Base-by-base conservation (phyloP, 2,113 vertebrate species). In the Indri indri region DNA sequence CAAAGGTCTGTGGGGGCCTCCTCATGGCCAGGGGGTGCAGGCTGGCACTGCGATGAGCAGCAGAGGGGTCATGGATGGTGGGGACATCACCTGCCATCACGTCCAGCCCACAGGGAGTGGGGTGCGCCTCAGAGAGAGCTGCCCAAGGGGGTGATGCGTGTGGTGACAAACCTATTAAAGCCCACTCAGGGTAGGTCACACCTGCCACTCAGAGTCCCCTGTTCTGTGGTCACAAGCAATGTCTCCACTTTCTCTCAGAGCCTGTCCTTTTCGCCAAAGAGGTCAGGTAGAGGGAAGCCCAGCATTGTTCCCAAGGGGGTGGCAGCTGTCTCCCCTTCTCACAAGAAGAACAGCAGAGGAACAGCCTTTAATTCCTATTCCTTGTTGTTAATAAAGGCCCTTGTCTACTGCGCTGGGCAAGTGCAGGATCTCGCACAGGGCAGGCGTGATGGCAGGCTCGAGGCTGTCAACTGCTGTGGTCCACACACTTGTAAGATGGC, bases 141-240 rank as follows among this genome's bases (percentile, higher is more conserved):
- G 4, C 4, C 18, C 23, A 9, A 8, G 54, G 6, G 8, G n/a
- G 57, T 25, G 22, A 3, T 25, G 30, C 32, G 1, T 1, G n/a
- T 18, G 23, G 10, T 23, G 6, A 6, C 9, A 74, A 32, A 20
- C 34, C 25, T 13, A 20, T 25, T 23, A 20, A 54, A 66, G 81
- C 66, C 76, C 20, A 13, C 45, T 45, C 57, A 6, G 45, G 14
- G 25, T 54, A 14, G 42, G 54, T 45, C 32, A 63, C 16, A 32
- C 37, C 12, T 90, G 88, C 34, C 3, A 79, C 32, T 76, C 81
- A 40, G 71, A 37, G 22, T 52, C 5, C 23, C 8, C 61, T 66
- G 17, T 45, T 63, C 32, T 32, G 65, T 9, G 40, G n/a, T 68
- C 95, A 70, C 37, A 11, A 40, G 73, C n/a, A 42, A 23, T 73